Conservation (phyloP, 2,888 invertebrate species). For the Netelia fuscicornis region DNA sequence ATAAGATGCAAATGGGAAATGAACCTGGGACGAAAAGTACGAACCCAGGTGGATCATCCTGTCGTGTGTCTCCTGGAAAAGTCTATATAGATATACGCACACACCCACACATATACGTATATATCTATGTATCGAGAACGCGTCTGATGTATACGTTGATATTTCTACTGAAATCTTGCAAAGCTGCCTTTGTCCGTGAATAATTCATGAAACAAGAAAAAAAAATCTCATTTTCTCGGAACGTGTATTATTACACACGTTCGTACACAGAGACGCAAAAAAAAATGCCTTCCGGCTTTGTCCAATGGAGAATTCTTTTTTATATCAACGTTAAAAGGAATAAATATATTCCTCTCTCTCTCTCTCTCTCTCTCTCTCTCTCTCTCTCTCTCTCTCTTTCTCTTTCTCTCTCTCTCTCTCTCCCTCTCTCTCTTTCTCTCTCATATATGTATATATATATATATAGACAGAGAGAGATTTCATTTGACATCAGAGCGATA, state of each 20-base stretch:
- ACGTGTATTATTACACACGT: slow-evolving; percentile 17
- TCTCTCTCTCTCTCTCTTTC: no score
- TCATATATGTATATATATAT: background rate
- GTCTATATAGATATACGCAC: background rate
- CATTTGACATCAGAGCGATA: slow-evolving; percentile 15
- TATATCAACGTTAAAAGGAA: background rate
- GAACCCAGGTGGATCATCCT: slow-evolving; percentile 3
- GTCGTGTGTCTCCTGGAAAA: background rate
- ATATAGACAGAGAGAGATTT: background rate
- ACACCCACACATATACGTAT: background rate
- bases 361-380: no score
- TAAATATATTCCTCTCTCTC: background rate
- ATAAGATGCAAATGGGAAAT: slow-evolving; percentile 23
- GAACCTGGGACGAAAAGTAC: background rate
- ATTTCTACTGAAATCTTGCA: slow-evolving; percentile 45
- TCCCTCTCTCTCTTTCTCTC: no score
- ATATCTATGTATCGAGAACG: background rate
- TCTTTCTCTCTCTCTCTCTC: no score
- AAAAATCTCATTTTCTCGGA: slow-evolving; percentile 24
- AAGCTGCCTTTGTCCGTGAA: background rate
- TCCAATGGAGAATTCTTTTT: background rate
- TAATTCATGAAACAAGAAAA: slow-evolving; percentile 36
- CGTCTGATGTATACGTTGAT: slow-evolving; percentile 38
- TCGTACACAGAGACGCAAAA: background rate
- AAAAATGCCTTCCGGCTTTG: background rate